Evolutionary conservation across 2,797 vertebrate species (phyloP).

Genomic region (Luscinia megarhynchos): DNA sequence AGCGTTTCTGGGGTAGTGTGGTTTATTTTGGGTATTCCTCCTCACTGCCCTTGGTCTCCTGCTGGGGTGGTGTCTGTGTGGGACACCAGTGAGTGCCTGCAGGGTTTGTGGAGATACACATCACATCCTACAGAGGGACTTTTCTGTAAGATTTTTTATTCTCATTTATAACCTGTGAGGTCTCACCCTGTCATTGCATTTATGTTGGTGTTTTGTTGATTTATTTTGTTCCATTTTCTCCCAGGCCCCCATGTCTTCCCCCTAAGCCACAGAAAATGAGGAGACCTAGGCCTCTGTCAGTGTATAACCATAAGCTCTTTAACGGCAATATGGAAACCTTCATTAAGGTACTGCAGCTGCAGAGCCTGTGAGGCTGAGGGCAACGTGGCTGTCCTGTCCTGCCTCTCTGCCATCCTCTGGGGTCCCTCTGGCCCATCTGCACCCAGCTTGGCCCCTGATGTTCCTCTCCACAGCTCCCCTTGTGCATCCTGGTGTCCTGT

Average conservation of each 20-base stretch:
- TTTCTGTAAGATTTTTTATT: neutral
- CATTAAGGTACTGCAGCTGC: constrained; percentile 94
- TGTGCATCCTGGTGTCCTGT: neutral
- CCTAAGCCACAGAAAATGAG: constrained; percentile 99
- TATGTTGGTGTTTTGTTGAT: constrained; percentile 73
- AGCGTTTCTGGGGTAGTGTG: neutral
- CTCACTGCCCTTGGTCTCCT: neutral
- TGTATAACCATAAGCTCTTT: constrained; percentile 99
- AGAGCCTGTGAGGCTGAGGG: constrained; percentile 78
- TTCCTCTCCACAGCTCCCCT: neutral
- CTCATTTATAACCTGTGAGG: neutral
- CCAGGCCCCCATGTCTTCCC: constrained; percentile 97
- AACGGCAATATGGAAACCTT: constrained; percentile 99
- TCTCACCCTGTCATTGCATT: constrained; percentile 68
- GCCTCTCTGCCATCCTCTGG: constrained; percentile 65
- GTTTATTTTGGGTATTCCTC: neutral
- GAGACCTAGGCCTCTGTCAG: constrained; percentile 98
- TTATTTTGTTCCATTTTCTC: constrained; percentile 81
- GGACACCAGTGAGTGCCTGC: neutral
- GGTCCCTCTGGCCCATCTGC: constrained; percentile 16
- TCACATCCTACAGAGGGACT: neutral
- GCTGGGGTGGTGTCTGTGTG: rapidly evolving
- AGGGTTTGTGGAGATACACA: rapidly evolving
- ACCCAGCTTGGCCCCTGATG: constrained; percentile 24
- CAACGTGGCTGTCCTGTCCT: constrained; percentile 76